Evolutionary conservation across 1,140 invertebrate species (phyloP).

Genomic region (Cotesia vestalis): DNA sequence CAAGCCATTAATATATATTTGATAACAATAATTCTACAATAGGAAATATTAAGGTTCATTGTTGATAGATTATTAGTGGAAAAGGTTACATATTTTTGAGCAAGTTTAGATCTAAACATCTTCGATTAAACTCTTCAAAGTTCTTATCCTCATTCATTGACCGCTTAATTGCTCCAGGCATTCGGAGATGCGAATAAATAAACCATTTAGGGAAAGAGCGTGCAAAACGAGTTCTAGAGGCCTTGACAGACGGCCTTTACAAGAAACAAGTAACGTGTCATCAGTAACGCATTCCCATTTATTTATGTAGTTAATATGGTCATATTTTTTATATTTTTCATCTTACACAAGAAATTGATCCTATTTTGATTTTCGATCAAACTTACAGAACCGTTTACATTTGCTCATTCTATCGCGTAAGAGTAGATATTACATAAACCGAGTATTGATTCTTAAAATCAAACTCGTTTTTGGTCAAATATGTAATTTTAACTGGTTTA

Average conservation of each 20-base stretch:
- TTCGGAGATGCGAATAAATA: constrained; percentile 10
- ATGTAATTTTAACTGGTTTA: too few species aligned
- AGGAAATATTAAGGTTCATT: too few species aligned
- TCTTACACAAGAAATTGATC: not conserved
- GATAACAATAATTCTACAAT: too few species aligned
- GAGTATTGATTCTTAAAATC: too few species aligned
- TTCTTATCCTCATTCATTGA: constrained; percentile 20
- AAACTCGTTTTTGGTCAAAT: too few species aligned
- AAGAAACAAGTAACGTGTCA: constrained; percentile 1
- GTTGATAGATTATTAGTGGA: too few species aligned
- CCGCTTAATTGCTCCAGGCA: constrained; percentile 10
- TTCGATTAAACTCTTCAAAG: not conserved
- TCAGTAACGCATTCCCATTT: constrained; percentile 14
- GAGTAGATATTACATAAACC: too few species aligned
- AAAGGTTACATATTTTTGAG: too few species aligned
- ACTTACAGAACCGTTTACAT: too few species aligned
- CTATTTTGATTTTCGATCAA: too few species aligned
- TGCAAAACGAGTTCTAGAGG: constrained; percentile 23
- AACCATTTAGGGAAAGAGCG: constrained; percentile 18
- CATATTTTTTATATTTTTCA: not conserved
- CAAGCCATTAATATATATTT: too few species aligned
- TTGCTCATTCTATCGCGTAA: too few species aligned
- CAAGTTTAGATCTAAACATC: not conserved
- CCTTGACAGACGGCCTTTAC: constrained; percentile 25
- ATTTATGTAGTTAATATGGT: not conserved